phyloP scores from a whole-genome alignment of 2,113 vertebrate genomes.

The Sinocyclocheilus maitianheensis region DNA sequence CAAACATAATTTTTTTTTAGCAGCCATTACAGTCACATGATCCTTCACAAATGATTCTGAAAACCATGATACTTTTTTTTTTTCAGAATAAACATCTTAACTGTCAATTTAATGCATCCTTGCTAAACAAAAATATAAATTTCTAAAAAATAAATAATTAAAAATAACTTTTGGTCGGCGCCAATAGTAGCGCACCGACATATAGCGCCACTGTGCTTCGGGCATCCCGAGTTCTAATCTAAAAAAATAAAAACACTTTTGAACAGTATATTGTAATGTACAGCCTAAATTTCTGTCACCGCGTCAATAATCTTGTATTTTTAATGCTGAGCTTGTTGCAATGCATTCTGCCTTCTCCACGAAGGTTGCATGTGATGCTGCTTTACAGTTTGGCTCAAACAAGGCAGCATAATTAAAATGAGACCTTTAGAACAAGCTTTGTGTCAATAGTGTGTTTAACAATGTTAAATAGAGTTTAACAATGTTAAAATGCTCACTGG shows the following conservation, averaged over 20 bases:
- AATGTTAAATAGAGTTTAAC: too few species aligned
- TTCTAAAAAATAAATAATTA: too few species aligned
- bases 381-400: not conserved
- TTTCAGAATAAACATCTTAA: constrained; percentile 50
- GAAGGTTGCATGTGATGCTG: not conserved
- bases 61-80: too few species aligned
- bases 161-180: too few species aligned
- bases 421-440: not conserved
- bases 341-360: not conserved
- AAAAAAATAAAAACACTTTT: too few species aligned
- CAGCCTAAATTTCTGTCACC: not conserved
- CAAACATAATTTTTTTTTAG: not conserved
- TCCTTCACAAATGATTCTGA: not conserved
- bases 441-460: too few species aligned
- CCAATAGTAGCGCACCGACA: too few species aligned
- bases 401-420: not conserved
- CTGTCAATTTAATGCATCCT: too few species aligned
- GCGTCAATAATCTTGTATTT: not conserved
- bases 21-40: not conserved
- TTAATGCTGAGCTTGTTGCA: not conserved
- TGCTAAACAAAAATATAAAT: too few species aligned
- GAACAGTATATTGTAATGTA: too few species aligned
- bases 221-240: too few species aligned
- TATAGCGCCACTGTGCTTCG: too few species aligned
- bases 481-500: not conserved